Base-by-base conservation (phyloP, 2,113 vertebrate genomes). In the Galbula dea region DNA sequence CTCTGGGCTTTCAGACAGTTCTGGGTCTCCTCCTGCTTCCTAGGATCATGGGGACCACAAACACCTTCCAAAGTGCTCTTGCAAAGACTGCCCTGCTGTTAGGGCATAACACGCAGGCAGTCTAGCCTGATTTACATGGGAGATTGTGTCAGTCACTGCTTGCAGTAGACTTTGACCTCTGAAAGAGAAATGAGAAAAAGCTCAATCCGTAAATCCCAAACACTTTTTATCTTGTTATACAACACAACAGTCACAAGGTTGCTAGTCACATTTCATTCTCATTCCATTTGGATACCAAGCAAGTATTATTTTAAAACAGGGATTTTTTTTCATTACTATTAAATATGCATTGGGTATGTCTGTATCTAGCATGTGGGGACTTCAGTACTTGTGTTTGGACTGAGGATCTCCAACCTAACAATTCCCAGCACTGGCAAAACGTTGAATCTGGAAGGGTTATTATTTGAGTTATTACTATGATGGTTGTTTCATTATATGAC, bases 221-320 rank as follows among this genome's bases (percentile, higher is more conserved):
- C 54, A 66, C 63, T 91, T 96, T 93, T 93, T 85, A 94, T 95
- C 96, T 93, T 22, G 51, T 96, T 96, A 96, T 83, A 91, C 94
- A 95, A 95, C 94, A 92, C 62, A 88, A 52, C 52, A 76, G 91
- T 96, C 91, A 94, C 89, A 87, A 89, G 94, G 94, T 76, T 4
- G 4, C 78, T 48, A 27, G 74, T 55, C 81, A 23, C 59, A 59
- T 87, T 91, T 89, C 34, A 39, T 90, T 90, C 58, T 67, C 63
- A 29, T 59, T 78, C 54, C 74, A 36, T 68, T 79, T 76, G 66
- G 83, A 69, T 66, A 91, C 29, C 58, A 51, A 90, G 43, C 59
- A 87, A 1, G 3, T 71, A 58, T n/a, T 37, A 24, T 41, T 94
- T 58, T 69, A 24, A 84, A 89, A 84, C 1, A 3, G 20, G 18